Evolutionary conservation across 2,797 vertebrate species (phyloP).

Genomic region (Ispidina picta): DNA sequence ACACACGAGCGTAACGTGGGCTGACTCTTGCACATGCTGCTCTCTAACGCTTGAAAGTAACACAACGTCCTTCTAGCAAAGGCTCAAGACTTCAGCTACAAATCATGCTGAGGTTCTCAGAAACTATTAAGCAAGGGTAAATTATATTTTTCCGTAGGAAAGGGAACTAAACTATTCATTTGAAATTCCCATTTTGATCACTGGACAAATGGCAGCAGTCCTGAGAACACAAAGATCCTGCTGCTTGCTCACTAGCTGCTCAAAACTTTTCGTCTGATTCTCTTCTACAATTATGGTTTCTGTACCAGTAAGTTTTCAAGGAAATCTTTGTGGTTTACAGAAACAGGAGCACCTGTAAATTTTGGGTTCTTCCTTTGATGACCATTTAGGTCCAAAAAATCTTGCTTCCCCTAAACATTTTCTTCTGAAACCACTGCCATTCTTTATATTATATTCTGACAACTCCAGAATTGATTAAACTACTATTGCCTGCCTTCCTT

Average conservation of each 20-base stretch:
- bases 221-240: not conserved
- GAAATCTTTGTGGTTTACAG: not conserved
- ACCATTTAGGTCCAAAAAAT: not conserved
- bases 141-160: not conserved
- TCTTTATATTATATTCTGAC: not conserved
- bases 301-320: not conserved
- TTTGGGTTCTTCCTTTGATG: not conserved
- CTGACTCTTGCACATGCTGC: not conserved
- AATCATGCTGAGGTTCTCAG: not conserved
- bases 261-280: not conserved
- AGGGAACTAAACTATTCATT: not conserved
- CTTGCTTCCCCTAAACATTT: not conserved
- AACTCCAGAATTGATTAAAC: not conserved
- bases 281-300: not conserved
- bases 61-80: not conserved
- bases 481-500: not conserved
- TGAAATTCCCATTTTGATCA: not conserved
- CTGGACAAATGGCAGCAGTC: not conserved
- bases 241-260: not conserved
- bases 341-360: not conserved
- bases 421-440: not conserved
- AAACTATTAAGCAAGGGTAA: not conserved
- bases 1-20: not conserved
- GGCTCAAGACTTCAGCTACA: not conserved
- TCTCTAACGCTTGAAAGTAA: fast-evolving